Evolutionary conservation across 1,140 invertebrate species (phyloP).

Genomic region (Propsilocerus akamusi): DNA sequence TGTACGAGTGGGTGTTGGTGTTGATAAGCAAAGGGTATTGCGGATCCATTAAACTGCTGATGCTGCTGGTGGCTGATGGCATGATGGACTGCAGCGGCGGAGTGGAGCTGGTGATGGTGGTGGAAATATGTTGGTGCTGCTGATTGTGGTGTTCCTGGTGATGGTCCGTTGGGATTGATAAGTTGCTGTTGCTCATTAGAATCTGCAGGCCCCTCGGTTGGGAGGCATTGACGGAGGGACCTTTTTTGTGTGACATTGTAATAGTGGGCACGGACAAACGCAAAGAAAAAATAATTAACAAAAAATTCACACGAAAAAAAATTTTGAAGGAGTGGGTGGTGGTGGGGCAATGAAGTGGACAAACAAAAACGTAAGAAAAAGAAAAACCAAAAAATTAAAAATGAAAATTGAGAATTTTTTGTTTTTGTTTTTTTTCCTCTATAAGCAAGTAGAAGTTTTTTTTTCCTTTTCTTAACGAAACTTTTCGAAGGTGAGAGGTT

Average conservation of each 20-base stretch:
- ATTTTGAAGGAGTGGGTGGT: too few species aligned
- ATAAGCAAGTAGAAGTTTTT: too few species aligned
- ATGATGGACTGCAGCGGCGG: not conserved
- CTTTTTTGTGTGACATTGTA: not conserved
- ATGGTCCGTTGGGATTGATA: constrained; percentile 16
- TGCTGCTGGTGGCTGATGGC: constrained; percentile 5
- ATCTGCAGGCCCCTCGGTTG: constrained; percentile 72
- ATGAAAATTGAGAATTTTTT: too few species aligned
- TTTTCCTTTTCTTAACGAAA: too few species aligned
- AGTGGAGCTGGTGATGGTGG: constrained; percentile 5
- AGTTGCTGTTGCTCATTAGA: constrained; percentile 33
- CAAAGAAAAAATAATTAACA: constrained; percentile 1
- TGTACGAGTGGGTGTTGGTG: constrained; percentile 19
- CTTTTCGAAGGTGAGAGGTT: too few species aligned
- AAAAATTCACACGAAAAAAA: too few species aligned
- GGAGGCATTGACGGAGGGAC: constrained; percentile 43
- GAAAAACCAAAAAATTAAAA: constrained; percentile 1
- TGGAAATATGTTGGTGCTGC: not conserved
- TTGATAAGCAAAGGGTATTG: constrained; percentile 22
- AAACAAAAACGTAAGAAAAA: not conserved
- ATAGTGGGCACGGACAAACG: not conserved
- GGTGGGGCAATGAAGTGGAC: constrained; percentile 23
- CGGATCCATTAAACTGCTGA: constrained; percentile 13
- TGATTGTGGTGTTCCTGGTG: constrained; percentile 7
- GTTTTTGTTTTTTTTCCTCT: too few species aligned